phyloP scores from a whole-genome alignment of 2,888 invertebrate species.

The Harmothoe impar region DNA sequence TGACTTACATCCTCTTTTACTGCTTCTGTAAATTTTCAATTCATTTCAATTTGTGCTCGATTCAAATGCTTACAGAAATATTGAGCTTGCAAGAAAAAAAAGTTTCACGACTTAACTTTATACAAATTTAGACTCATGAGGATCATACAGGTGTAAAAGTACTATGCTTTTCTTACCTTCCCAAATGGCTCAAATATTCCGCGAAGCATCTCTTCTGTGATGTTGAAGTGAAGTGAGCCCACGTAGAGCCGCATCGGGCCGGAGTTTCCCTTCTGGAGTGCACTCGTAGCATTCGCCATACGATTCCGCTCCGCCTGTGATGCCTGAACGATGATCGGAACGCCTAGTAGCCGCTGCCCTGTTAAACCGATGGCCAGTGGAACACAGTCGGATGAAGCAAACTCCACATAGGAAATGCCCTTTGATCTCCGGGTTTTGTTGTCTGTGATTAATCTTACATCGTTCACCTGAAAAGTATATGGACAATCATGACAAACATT shows the following conservation, averaged over 20 bases:
- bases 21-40: no score
- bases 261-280: conserved; percentile 83
- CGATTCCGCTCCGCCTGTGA: conserved; percentile 93
- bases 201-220: conserved; percentile 98
- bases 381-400: conserved; percentile 98
- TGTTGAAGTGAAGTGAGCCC: conserved; percentile 98
- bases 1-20: no score
- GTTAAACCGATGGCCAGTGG: conserved; percentile 96
- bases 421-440: conserved; percentile 99
- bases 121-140: no score
- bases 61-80: no score
- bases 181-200: conserved; percentile 99
- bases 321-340: conserved; percentile 98
- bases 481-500: no score
- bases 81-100: no score
- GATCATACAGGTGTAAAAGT: no score
- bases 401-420: conserved; percentile 99
- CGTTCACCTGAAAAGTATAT: conserved; percentile 87
- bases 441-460: conserved; percentile 98
- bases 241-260: conserved; percentile 99
- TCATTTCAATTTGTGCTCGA: no score
- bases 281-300: conserved; percentile 80
- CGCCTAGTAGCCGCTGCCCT: conserved; percentile 96
- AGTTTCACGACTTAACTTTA: no score
- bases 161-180: conserved; percentile 84